These are phyloP conservation scores for Lasioglossum pauxillum DNA, from an alignment of 2,888 invertebrate species.

Conservation along the genomic window DNA sequence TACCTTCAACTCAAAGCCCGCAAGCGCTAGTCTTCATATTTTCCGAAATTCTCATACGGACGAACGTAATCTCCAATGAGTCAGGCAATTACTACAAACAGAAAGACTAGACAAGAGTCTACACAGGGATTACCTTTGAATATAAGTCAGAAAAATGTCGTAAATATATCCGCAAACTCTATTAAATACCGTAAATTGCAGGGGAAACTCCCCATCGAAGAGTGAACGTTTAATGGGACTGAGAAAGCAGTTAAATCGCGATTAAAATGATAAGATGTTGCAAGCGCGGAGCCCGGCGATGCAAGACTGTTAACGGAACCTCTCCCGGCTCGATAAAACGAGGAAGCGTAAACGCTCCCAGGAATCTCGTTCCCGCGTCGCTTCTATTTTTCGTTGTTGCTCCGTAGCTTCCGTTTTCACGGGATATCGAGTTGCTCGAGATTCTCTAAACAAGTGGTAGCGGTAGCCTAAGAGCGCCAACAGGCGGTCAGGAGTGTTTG, in stretches of 20 bases:
- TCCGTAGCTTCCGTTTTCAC: slow-evolving; percentile 42
- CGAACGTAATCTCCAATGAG: too few relatives aligned
- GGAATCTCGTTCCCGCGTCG: slow-evolving; percentile 60
- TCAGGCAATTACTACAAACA: too few relatives aligned
- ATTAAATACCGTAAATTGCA: not conserved
- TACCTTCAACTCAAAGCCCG: not conserved
- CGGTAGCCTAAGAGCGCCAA: not conserved
- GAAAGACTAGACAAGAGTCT: too few relatives aligned
- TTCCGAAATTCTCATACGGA: too few relatives aligned
- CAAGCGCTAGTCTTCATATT: not conserved
- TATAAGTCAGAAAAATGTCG: too few relatives aligned
- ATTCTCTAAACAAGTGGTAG: not conserved
- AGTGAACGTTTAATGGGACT: not conserved
- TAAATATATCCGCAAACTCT: not conserved
- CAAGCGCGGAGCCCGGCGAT: slow-evolving; percentile 29
- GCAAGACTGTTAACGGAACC: slow-evolving; percentile 55
- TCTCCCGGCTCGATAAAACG: slow-evolving; percentile 43
- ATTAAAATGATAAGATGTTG: not conserved
- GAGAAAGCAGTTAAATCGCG: not conserved
- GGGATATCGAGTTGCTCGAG: not conserved
- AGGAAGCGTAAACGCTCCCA: slow-evolving; percentile 60
- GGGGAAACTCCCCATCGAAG: not conserved
- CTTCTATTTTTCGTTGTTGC: slow-evolving; percentile 51
- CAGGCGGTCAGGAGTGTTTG: not conserved
- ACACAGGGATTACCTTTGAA: too few relatives aligned